Evolutionary conservation across 2,797 vertebrate species (phyloP), one percentile per base, ranked within the genome.

Genomic region (Clarias laeviceps): DNA sequence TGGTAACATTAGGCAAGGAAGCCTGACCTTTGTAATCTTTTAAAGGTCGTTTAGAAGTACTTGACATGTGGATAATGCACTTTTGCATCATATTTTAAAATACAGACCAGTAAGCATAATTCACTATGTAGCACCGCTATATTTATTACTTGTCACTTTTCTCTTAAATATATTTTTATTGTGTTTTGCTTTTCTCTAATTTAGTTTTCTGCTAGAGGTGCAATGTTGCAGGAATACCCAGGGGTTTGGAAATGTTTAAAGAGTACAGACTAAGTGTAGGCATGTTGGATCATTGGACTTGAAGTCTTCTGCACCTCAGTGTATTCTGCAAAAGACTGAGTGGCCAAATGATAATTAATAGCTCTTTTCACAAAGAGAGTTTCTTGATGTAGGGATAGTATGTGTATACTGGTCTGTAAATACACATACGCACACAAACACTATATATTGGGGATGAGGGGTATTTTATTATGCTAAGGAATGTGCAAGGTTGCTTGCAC

Each of bases 401-500:
- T 80, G 78, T 50, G 78, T 65, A 80, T 92, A 90, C 91, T 90
- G 90, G 90, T 91, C 90, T 69, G 74, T 86, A 84, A 79, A 79
- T 86, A 83, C 82, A 77, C 87, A 85, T 84, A 89, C 66, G 65
- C 22, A 80, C 59, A 78, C 56, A 78, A 4, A 81, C 61, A 81
- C n/a, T 93, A 92, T 88, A 90, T 92, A 86, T 91, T 90, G 88
- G 80, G 79, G 11, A 50, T 50, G 45, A 66, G 90, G 89, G 87
- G 86, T 84, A 87, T 89, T 88, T 94, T 94, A 94, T 95, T 95
- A 93, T 95, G 94, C 95, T 94, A 93, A 91, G 93, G 92, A 88
- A 93, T 93, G 79, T 89, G 86, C 85, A 88, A 89, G 94, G 94
- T 95, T 95, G 94, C 94, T 94, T 97, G 95, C 96, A 96, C 94